phyloP scores from a whole-genome alignment of 2,113 vertebrate genomes.

The Tinamus guttatus region DNA sequence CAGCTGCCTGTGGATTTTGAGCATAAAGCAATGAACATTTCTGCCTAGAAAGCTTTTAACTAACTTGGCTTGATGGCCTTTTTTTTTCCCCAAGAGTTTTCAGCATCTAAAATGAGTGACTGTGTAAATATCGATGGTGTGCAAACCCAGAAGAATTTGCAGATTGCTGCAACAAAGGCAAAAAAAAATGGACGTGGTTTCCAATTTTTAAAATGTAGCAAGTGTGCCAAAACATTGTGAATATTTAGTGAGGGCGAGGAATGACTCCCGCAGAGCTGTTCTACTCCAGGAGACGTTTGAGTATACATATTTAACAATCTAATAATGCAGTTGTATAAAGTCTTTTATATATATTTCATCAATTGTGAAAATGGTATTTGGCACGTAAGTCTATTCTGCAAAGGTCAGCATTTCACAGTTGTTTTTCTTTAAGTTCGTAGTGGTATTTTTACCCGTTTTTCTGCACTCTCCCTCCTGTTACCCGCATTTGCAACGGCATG shows the following conservation, averaged over 20 bases:
- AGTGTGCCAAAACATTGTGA: neutral
- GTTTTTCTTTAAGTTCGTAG: neutral
- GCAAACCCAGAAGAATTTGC: neutral
- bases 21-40: neutral
- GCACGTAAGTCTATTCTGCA: neutral
- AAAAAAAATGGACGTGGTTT: neutral
- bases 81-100: neutral
- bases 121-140: neutral
- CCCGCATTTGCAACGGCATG: neutral
- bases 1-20: neutral
- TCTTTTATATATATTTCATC: slow-evolving; percentile 29
- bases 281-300: neutral
- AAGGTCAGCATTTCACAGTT: neutral
- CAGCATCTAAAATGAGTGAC: neutral
- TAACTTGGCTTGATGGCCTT: neutral
- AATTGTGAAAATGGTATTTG: neutral
- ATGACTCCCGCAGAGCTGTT: neutral
- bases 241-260: neutral
- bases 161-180: neutral
- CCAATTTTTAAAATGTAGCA: neutral
- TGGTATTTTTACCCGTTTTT: neutral
- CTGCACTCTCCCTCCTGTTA: neutral
- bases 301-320: slow-evolving; percentile 35
- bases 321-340: slow-evolving; percentile 1
- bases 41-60: neutral